phyloP scores from a whole-genome alignment of 1,140 invertebrate species.

The Anthonomus grandis region DNA sequence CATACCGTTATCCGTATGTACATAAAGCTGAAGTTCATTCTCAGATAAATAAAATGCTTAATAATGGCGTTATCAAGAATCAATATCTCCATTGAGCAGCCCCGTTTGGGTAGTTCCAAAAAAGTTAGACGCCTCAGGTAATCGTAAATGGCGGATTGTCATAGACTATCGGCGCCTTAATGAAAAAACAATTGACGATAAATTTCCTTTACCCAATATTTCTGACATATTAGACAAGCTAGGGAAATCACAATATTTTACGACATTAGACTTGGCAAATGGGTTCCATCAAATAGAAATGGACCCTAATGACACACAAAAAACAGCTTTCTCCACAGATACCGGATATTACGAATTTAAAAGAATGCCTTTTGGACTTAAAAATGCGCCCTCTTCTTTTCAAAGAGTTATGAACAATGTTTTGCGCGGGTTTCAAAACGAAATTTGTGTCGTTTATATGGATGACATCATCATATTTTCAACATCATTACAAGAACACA shows the following conservation, averaged over 20 bases:
- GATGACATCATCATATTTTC: slow-evolving; percentile 30
- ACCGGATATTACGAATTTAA: slow-evolving; percentile 46
- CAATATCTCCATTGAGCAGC: no score
- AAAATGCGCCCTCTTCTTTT: slow-evolving; percentile 48
- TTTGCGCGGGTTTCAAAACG: slow-evolving; percentile 38
- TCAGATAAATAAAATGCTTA: no score
- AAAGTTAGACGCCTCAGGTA: no score
- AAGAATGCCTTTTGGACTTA: slow-evolving; percentile 48
- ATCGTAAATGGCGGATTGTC: slow-evolving; percentile 45
- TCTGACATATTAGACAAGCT: slow-evolving; percentile 43
- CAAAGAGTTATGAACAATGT: slow-evolving; percentile 49
- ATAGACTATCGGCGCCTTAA: slow-evolving; percentile 49
- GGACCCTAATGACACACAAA: slow-evolving; percentile 36
- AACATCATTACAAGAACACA: slow-evolving; percentile 22
- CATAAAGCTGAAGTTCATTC: no score
- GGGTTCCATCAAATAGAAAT: slow-evolving; percentile 53
- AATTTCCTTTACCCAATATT: slow-evolving; percentile 56
- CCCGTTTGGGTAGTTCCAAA: no score
- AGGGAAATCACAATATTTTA: slow-evolving; percentile 43
- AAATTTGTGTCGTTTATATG: slow-evolving; percentile 29
- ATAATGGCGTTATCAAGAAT: no score
- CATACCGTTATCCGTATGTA: no score
- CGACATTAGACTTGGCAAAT: slow-evolving; percentile 47
- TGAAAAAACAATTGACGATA: slow-evolving; percentile 47
- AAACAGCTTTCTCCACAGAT: slow-evolving; percentile 46